These are phyloP conservation scores for Tenthredo distinguenda DNA, from an alignment of 2,888 invertebrate species.

Conservation along the genomic window DNA sequence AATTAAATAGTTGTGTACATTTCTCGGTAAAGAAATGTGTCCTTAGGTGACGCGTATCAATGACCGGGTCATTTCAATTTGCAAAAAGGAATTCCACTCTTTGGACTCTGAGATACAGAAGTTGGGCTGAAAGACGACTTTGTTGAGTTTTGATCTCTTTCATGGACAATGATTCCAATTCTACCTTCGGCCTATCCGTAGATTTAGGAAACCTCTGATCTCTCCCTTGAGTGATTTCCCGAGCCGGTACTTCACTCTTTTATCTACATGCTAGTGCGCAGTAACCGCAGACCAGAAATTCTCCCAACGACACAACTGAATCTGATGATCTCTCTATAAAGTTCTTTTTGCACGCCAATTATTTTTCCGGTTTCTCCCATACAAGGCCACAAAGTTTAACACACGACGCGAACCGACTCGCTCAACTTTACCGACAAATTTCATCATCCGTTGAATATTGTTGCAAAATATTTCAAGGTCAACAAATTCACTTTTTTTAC, in stretches of 20 bases:
- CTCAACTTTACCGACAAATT: constrained; percentile 39
- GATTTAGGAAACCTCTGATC: background rate
- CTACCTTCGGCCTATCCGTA: background rate
- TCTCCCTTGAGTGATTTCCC: background rate
- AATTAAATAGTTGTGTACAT: background rate
- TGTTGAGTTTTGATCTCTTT: background rate
- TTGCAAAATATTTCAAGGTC: background rate
- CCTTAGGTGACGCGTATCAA: background rate
- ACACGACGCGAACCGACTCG: background rate
- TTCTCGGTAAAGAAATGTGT: background rate
- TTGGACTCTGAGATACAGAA: background rate
- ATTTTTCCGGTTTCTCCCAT: constrained; percentile 34
- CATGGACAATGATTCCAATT: background rate
- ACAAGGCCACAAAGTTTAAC: background rate
- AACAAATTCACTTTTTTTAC: background rate
- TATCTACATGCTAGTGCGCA: background rate
- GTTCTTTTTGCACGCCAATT: constrained; percentile 4
- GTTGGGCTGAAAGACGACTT: background rate
- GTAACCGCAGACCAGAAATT: background rate
- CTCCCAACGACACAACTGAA: background rate
- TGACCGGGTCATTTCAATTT: background rate
- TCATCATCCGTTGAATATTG: constrained; percentile 27
- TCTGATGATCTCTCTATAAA: background rate
- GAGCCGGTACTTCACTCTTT: background rate
- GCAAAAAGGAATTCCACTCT: background rate